Percentiles rank a stretch among this genome's conserved stretches.
These are phyloP conservation scores for Upupa epops DNA, from an alignment of 2,113 vertebrate genomes.

Conservation along the genomic window DNA sequence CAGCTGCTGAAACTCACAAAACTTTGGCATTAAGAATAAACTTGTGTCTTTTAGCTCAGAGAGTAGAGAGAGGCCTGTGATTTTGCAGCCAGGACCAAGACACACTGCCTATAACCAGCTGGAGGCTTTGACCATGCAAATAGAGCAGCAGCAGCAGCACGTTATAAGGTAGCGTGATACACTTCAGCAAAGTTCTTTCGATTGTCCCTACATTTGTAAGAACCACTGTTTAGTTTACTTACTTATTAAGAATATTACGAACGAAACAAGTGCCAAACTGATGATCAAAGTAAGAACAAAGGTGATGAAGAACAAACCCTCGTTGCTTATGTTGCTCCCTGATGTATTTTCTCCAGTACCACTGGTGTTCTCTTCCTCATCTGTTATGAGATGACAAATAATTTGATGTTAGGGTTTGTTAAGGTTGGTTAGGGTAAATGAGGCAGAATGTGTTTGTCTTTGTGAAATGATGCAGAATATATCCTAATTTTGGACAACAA, in stretches of 20 bases:
- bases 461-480: not conserved
- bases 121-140: not conserved
- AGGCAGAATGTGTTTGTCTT: not conserved
- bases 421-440: not conserved
- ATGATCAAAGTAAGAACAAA: constrained; percentile 69
- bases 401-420: not conserved
- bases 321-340: constrained; percentile 19
- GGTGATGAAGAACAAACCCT: constrained; percentile 50
- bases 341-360: not conserved
- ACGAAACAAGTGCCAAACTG: constrained; percentile 74
- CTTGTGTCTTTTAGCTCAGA: not conserved
- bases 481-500: not conserved
- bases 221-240: constrained; percentile 40
- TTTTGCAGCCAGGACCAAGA: not conserved
- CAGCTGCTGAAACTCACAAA: not conserved
- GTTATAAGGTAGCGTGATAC: not conserved
- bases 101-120: not conserved
- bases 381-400: constrained; percentile 42
- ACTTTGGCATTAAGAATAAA: not conserved
- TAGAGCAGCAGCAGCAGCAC: not conserved
- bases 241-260: constrained; percentile 77
- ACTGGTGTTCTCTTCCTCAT: constrained; percentile 39
- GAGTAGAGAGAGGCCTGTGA: not conserved
- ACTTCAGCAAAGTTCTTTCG: not conserved
- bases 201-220: not conserved